phyloP scores from a whole-genome alignment of 2,113 vertebrate genomes.

The Ceratotherium simum region DNA sequence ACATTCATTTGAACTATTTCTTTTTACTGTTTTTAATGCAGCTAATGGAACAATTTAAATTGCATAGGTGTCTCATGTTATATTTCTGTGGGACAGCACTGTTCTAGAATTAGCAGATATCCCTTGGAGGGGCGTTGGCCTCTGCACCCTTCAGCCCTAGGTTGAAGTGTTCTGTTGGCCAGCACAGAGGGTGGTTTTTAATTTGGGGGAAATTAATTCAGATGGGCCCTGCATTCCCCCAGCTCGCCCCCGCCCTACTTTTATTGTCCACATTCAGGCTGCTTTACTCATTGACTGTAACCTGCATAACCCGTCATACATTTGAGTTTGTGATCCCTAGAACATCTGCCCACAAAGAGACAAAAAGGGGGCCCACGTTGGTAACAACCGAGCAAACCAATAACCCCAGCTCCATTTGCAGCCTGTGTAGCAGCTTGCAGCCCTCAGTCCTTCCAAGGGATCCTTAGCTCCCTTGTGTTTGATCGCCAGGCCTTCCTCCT shows the following conservation, averaged over 20 bases:
- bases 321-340: not conserved
- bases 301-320: not conserved
- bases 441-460: not conserved
- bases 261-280: not conserved
- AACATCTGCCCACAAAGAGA: not conserved
- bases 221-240: too few species aligned
- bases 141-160: not conserved
- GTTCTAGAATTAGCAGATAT: not conserved
- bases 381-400: not conserved
- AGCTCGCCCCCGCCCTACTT: not conserved
- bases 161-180: not conserved
- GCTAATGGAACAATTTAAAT: not conserved
- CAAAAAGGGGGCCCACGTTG: not conserved
- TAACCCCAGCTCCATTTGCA: not conserved
- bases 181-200: not conserved
- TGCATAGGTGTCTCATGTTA: rapidly evolving
- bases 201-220: not conserved
- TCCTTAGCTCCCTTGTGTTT: rapidly evolving
- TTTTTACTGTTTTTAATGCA: not conserved
- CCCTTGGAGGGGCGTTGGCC: not conserved
- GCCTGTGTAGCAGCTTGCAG: not conserved
- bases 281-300: not conserved
- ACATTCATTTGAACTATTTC: not conserved
- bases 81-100: not conserved
- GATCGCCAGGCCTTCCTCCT: rapidly evolving